Conservation (phyloP, 2,888 invertebrate species). For the Acrobasis consociella region DNA sequence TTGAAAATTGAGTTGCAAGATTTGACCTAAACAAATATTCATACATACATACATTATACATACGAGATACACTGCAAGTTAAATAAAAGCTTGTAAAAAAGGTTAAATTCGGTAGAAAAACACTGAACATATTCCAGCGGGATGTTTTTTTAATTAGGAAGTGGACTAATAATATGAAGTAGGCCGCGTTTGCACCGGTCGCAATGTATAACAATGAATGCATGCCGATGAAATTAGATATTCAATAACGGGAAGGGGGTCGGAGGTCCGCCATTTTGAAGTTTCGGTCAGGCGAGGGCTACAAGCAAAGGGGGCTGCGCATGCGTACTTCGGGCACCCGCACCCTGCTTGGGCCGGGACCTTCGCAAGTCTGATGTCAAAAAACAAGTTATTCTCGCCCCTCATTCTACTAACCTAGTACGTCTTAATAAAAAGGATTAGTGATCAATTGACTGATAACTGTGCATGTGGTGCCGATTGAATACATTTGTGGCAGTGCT, state of each 20-base stretch:
- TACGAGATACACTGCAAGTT: too few relatives aligned
- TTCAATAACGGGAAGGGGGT: conserved; percentile 80
- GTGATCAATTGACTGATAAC: conserved; percentile 54
- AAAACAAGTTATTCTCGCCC: conserved; percentile 80
- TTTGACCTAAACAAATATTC: too few relatives aligned
- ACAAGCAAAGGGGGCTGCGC: conserved; percentile 72
- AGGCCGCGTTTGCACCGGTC: conserved; percentile 52
- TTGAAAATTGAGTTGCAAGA: too few relatives aligned
- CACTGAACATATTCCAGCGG: neutral
- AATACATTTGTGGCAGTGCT: conserved; percentile 24
- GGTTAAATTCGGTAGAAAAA: conserved; percentile 17
- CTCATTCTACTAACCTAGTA: conserved; percentile 78
- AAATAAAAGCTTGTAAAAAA: too few relatives aligned
- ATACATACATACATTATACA: too few relatives aligned
- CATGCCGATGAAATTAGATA: conserved; percentile 79
- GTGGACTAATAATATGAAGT: conserved; percentile 44
- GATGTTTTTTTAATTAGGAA: conserved; percentile 5
- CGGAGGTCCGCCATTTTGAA: conserved; percentile 78
- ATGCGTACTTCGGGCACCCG: conserved; percentile 69
- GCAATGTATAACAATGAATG: conserved; percentile 65
- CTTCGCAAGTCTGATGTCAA: conserved; percentile 73
- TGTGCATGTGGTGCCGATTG: conserved; percentile 35
- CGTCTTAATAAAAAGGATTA: conserved; percentile 68
- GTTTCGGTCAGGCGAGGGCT: conserved; percentile 64
- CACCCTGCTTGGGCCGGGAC: conserved; percentile 76